phyloP scores from a whole-genome alignment of 2,113 vertebrate genomes.

The Telmatochromis sp. region DNA sequence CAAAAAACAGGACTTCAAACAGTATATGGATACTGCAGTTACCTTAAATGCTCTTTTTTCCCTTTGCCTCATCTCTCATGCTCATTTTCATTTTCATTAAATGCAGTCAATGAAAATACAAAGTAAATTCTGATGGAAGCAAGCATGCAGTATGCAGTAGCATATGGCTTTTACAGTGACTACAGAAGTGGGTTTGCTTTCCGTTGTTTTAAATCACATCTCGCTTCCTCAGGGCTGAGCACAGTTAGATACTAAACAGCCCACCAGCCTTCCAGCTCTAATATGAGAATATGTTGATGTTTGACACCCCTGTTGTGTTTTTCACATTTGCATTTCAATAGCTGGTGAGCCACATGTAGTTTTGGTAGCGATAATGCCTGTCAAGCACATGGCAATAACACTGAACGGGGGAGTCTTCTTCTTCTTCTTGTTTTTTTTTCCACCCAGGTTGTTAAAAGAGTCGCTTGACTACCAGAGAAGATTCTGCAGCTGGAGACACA shows the following conservation, averaged over 20 bases:
- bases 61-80: background rate
- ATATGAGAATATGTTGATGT: constrained; percentile 48
- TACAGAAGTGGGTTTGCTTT: background rate
- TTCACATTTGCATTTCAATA: constrained; percentile 59
- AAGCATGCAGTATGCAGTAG: background rate
- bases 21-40: background rate
- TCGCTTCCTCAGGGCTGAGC: background rate
- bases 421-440: background rate
- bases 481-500: constrained; percentile 31
- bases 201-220: constrained; percentile 20
- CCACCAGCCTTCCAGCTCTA: constrained; percentile 14
- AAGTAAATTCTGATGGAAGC: background rate
- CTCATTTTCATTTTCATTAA: background rate
- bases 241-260: background rate
- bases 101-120: background rate
- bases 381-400: constrained; percentile 35
- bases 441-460: constrained; percentile 7
- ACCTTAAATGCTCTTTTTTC: background rate
- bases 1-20: background rate
- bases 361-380: constrained; percentile 41
- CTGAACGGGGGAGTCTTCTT: constrained; percentile 2
- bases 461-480: constrained; percentile 1
- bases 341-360: constrained; percentile 29
- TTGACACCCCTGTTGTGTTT: constrained; percentile 33
- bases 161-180: background rate